Evolutionary conservation across 2,797 vertebrate species (phyloP), one percentile per base, ranked within the genome.

Genomic region (Astyanax mexicanus): DNA sequence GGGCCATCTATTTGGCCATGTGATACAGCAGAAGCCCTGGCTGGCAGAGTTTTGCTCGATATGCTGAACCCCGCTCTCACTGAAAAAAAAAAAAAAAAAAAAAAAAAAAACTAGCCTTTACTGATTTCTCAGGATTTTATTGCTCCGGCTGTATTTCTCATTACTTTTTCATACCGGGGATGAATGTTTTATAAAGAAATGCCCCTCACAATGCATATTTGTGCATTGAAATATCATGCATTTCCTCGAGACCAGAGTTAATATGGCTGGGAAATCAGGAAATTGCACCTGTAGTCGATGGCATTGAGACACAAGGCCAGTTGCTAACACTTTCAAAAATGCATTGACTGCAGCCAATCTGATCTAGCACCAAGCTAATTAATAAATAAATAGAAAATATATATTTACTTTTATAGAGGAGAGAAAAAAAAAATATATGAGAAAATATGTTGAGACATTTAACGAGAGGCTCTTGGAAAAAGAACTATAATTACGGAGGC

Each of bases 1-100:
- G 76, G 85, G 78, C 87, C 86, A 86, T 93, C 90, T 88, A 90
- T 92, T 89, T 67, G 82, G 84, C 85, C 89, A 86, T 91, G 88
- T 87, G 89, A 90, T 88, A 86, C 83, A 19, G 58, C 47, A 72
- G n/a, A n/a, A n/a, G 81, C 87, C 81, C 80, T 32, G 67, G 74
- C 80, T 74, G 51, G 72, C 65, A 11, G 75, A 80, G 80, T 80
- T 78, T 72, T 79, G 64, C 75, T 88, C 83, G 81, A 83, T 87
- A 80, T 79, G 84, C 45, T 74, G 68, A 79, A 78, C 73, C 79
- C 73, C 64, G 44, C 72, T 70, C 62, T 79, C 81, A 54, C 27
- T 17, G 5, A 35, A 47, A 66, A 68, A 55, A 73, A 74, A 76
- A 54, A 55, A 32, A 45, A 7, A 49, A 5, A 45, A 37, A 15